Evolutionary conservation across 2,888 invertebrate genomes (phyloP).

Genomic region (Drosophila cracens): DNA sequence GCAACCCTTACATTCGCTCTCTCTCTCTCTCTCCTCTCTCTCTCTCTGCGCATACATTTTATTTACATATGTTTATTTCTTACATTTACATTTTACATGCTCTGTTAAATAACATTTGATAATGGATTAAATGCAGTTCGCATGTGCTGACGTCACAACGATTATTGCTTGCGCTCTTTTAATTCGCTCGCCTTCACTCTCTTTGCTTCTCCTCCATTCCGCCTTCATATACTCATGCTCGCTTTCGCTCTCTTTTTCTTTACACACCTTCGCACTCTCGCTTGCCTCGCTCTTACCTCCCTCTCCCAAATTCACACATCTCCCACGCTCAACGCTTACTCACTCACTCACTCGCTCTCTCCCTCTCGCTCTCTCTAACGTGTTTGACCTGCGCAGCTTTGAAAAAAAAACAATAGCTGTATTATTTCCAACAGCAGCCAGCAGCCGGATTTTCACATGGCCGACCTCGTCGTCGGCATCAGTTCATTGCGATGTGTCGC

Average conservation of each 20-base stretch:
- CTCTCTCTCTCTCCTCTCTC: background rate
- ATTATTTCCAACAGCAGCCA: slow-evolving; percentile 16
- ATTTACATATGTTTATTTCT: background rate
- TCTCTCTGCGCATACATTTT: background rate
- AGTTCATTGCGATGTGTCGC: slow-evolving; percentile 58
- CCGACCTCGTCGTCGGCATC: slow-evolving; percentile 29
- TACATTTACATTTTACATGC: background rate
- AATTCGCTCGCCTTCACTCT: background rate
- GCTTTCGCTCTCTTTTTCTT: background rate
- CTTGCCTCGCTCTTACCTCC: background rate
- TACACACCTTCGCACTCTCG: background rate
- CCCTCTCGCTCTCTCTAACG: background rate
- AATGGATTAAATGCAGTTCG: background rate
- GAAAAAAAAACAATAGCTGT: slow-evolving; percentile 7
- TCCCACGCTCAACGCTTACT: background rate
- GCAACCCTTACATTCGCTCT: background rate
- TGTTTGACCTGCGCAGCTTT: slow-evolving; percentile 39
- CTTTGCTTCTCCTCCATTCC: background rate
- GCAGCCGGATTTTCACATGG: slow-evolving; percentile 12
- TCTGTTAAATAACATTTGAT: slow-evolving; percentile 7
- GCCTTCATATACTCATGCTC: background rate
- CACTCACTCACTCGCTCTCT: background rate
- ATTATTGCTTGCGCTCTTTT: background rate
- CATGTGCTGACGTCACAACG: background rate
- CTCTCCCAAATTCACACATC: background rate